Evolutionary conservation across 2,113 vertebrate genomes (phyloP).

Genomic region (Copsychus sechellarum): DNA sequence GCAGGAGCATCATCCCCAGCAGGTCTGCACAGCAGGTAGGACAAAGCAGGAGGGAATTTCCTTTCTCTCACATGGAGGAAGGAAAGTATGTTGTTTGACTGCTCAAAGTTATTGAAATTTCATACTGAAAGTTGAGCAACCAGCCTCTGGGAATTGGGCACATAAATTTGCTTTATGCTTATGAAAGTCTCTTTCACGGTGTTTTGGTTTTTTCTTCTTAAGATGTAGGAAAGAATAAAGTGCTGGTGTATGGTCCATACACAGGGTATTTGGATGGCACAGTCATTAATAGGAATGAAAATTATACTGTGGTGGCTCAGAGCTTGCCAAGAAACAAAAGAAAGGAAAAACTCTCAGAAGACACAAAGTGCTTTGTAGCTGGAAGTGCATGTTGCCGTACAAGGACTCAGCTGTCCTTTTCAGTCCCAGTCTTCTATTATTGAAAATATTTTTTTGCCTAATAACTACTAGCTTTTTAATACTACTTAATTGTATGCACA

Average conservation of each 20-base stretch:
- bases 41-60: neutral
- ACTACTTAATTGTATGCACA: neutral
- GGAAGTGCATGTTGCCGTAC: neutral
- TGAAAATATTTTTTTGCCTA: neutral
- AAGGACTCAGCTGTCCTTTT: slow-evolving; percentile 14
- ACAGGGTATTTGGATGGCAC: neutral
- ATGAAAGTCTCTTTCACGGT: neutral
- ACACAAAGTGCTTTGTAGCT: neutral
- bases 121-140: neutral
- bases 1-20: neutral
- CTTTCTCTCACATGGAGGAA: neutral
- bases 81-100: neutral
- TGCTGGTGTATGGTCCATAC: neutral
- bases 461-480: neutral
- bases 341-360: neutral
- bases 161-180: neutral
- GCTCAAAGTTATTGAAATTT: slow-evolving; percentile 1
- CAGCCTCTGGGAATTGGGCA: neutral
- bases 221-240: neutral
- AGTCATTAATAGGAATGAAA: neutral
- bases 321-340: neutral
- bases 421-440: neutral
- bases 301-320: neutral
- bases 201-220: neutral
- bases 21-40: neutral